Percentiles rank a stretch among this genome's conserved stretches.
These are phyloP conservation scores for Platyrinchus mystaceus DNA, from an alignment of 2,797 vertebrate species.

Conservation along the genomic window DNA sequence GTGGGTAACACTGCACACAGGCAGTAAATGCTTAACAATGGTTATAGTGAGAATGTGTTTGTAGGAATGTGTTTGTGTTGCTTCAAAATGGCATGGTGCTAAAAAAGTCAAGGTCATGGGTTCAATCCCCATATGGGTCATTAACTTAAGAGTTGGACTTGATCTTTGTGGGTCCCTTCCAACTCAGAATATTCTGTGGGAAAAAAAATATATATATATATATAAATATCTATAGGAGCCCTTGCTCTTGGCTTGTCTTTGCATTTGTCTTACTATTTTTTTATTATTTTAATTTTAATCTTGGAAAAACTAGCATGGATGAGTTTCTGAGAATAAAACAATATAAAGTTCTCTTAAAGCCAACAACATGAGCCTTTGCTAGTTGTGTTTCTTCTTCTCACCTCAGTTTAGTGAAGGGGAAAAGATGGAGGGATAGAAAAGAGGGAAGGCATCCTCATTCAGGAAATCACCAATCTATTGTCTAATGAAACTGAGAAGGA, in stretches of 20 bases:
- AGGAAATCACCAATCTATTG: background rate
- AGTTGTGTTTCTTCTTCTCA: background rate
- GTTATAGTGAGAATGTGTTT: background rate
- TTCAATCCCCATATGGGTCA: background rate
- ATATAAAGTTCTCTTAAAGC: background rate
- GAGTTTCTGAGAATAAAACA: background rate
- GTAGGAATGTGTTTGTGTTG: background rate
- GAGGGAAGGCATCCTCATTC: background rate
- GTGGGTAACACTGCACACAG: background rate
- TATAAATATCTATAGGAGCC: background rate
- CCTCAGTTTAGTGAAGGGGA: background rate
- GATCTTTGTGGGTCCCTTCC: background rate
- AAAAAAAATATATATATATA: background rate
- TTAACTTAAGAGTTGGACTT: background rate
- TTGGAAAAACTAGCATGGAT: background rate
- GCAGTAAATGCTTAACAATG: background rate
- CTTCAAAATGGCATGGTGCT: background rate
- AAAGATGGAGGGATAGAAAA: background rate
- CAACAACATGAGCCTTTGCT: background rate
- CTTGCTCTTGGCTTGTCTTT: background rate
- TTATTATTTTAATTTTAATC: background rate
- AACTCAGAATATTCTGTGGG: background rate
- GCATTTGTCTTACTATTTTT: background rate
- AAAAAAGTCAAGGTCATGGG: background rate
- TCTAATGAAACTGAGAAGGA: slow-evolving; percentile 18